Percentiles rank a stretch among this genome's conserved stretches.
Evolutionary conservation across 2,888 invertebrate genomes (phyloP).

Genomic region (Patella pellucida): DNA sequence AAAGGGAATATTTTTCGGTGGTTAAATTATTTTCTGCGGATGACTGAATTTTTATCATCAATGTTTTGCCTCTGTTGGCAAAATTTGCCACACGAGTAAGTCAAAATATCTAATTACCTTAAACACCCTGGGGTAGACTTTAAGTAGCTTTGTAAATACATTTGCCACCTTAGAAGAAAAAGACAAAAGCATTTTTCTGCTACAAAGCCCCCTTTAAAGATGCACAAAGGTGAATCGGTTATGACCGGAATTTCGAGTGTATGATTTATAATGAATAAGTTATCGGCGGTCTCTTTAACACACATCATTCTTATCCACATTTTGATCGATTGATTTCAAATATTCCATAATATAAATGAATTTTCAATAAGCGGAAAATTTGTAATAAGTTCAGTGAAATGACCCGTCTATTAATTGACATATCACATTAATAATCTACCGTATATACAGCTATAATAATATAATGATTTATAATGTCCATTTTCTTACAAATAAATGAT

Average conservation of each 20-base stretch:
- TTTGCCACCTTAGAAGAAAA: neutral
- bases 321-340: no score
- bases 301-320: no score
- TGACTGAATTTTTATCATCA: neutral
- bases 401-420: no score
- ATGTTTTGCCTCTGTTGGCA: neutral
- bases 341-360: no score
- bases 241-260: neutral
- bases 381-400: no score
- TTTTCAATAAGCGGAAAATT: no score
- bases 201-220: neutral
- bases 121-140: constrained; percentile 5
- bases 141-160: constrained; percentile 4
- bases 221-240: neutral
- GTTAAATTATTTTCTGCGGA: neutral
- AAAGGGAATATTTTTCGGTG: neutral
- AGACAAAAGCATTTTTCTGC: neutral
- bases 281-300: no score
- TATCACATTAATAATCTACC: no score
- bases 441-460: no score
- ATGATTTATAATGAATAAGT: no score
- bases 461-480: no score
- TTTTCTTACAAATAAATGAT: no score
- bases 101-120: constrained; percentile 7
- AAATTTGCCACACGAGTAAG: constrained; percentile 11